Evolutionary conservation across 2,797 vertebrate species (phyloP).

Genomic region (Fratercula arctica): DNA sequence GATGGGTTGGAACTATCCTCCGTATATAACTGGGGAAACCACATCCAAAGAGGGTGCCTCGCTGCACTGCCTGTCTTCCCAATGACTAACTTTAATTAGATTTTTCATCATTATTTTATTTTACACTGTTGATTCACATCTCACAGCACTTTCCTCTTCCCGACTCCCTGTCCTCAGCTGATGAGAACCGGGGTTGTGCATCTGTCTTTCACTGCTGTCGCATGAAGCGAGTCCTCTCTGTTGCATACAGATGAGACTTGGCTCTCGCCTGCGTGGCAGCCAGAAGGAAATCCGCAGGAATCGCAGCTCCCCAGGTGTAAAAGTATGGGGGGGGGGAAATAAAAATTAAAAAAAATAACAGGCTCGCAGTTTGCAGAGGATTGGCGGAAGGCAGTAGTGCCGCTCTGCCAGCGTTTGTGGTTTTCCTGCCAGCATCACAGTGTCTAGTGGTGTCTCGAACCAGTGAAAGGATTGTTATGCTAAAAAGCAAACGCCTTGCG

Average conservation of each 20-base stretch:
- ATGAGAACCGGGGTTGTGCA: not conserved
- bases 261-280: fast-evolving
- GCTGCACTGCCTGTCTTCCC: fast-evolving
- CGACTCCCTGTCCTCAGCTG: not conserved
- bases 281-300: not conserved
- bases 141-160: not conserved
- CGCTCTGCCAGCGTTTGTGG: not conserved
- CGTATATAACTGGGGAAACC: not conserved
- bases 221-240: not conserved
- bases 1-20: not conserved
- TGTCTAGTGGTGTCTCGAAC: not conserved
- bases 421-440: not conserved
- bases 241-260: not conserved
- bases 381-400: not conserved
- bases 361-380: not conserved
- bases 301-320: not conserved
- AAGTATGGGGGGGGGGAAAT: not conserved
- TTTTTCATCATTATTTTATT: not conserved
- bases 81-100: not conserved
- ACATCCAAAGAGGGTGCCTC: not conserved
- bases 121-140: not conserved
- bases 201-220: not conserved
- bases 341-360: not conserved
- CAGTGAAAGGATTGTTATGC: not conserved
- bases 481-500: not conserved